Evolutionary conservation across 1,140 invertebrate genomes (phyloP).

Genomic region (Apis florea): DNA sequence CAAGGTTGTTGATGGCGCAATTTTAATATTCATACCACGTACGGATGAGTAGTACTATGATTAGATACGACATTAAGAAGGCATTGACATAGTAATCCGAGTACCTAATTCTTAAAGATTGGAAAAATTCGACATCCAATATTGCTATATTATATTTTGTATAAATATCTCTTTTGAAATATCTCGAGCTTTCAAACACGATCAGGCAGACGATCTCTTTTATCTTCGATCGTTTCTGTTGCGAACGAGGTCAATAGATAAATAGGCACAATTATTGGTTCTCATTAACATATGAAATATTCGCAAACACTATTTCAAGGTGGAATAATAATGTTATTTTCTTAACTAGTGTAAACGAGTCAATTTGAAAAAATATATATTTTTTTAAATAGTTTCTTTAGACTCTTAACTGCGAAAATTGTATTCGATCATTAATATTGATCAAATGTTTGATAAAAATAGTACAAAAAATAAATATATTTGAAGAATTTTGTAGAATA

Average conservation of each 20-base stretch:
- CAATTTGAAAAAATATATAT: no score
- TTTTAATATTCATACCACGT: conserved; percentile 28
- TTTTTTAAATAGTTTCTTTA: no score
- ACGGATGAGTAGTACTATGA: conserved; percentile 16
- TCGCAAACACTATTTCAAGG: not conserved
- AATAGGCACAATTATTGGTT: not conserved
- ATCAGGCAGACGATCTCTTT: not conserved
- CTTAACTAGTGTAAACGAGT: not conserved
- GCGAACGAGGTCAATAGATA: not conserved
- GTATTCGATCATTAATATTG: not conserved
- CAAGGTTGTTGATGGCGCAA: conserved; percentile 1
- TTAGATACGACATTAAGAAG: conserved; percentile 21
- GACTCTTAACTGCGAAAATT: not conserved
- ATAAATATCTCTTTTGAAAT: not conserved
- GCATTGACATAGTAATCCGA: conserved; percentile 40
- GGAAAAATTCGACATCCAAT: not conserved
- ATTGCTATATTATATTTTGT: not conserved
- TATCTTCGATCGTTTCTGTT: not conserved
- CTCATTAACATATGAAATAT: conserved; percentile 2
- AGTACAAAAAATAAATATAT: not conserved
- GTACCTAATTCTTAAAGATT: not conserved
- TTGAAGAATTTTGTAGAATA: not conserved
- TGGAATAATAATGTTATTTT: not conserved
- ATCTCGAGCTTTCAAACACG: not conserved
- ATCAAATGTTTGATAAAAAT: not conserved